phyloP scores from a whole-genome alignment of 2,888 invertebrate genomes.

The Drosophila stalkeri region DNA sequence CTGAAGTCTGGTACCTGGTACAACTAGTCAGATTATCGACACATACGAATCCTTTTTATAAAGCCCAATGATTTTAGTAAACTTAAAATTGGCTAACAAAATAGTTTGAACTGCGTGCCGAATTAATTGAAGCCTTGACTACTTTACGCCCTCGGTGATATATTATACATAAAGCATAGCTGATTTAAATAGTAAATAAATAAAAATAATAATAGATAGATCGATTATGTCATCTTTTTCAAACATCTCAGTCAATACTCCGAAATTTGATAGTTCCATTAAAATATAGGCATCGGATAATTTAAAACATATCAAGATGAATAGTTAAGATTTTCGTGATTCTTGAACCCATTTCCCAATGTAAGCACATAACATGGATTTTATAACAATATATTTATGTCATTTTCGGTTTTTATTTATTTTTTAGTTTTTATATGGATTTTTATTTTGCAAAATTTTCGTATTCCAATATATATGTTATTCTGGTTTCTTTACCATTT shows the following conservation, averaged over 20 bases:
- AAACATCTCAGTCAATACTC: no score
- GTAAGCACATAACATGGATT: conserved; percentile 40
- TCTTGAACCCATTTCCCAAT: neutral
- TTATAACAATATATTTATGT: conserved; percentile 77
- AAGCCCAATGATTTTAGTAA: neutral
- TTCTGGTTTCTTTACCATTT: conserved; percentile 26
- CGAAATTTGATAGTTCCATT: no score
- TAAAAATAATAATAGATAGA: no score
- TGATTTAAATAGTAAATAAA: no score
- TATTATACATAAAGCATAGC: no score
- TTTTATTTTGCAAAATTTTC: conserved; percentile 51
- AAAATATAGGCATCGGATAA: no score
- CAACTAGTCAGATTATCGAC: conserved; percentile 11
- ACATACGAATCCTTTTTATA: neutral
- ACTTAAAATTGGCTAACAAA: neutral
- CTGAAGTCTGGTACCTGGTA: conserved; percentile 32
- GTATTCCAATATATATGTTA: conserved; percentile 64
- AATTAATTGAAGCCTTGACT: neutral
- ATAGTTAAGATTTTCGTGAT: neutral
- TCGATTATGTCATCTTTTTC: no score
- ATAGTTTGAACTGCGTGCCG: neutral
- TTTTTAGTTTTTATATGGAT: conserved; percentile 45
- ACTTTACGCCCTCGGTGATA: no score
- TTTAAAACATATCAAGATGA: no score
- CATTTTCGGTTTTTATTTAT: conserved; percentile 39